phyloP scores from a whole-genome alignment of 2,888 invertebrate species.

The Athalia rosae region DNA sequence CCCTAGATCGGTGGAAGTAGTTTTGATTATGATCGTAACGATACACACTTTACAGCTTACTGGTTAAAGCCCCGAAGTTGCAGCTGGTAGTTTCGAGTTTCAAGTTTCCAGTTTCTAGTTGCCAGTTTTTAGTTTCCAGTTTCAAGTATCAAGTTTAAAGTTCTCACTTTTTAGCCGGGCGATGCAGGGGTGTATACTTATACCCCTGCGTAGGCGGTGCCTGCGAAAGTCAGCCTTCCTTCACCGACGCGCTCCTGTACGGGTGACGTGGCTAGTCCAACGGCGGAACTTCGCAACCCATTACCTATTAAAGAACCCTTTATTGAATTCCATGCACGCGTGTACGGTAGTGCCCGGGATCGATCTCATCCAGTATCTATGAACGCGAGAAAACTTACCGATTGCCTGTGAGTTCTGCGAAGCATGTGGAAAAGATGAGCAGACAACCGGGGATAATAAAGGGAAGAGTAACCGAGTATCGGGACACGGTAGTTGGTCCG shows the following conservation, averaged over 20 bases:
- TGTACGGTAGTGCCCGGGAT: neutral
- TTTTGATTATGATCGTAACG: slow-evolving; percentile 39
- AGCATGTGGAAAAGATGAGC: neutral
- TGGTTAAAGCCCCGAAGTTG: neutral
- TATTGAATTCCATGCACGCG: slow-evolving; percentile 30
- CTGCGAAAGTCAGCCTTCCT: neutral
- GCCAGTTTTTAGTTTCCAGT: neutral
- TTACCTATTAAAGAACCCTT: slow-evolving; percentile 39
- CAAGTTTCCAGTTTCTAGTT: neutral
- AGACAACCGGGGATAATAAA: too few relatives aligned
- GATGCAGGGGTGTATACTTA: neutral
- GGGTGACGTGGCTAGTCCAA: too few relatives aligned
- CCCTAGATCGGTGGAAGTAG: slow-evolving; percentile 6
- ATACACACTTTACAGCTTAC: slow-evolving; percentile 34
- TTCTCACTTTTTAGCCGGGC: slow-evolving; percentile 24
- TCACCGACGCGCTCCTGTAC: neutral
- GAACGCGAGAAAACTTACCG: slow-evolving; percentile 17
- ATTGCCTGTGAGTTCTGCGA: slow-evolving; percentile 29
- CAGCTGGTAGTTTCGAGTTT: slow-evolving; percentile 20
- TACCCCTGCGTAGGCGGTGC: too few relatives aligned
- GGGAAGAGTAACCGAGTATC: too few relatives aligned
- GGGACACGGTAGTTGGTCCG: too few relatives aligned
- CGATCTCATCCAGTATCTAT: slow-evolving; percentile 4
- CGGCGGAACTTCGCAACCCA: slow-evolving; percentile 9
- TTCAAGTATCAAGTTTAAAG: neutral